Percentiles rank a stretch among this genome's conserved stretches.
These are phyloP conservation scores for Heliconius charithonia DNA, from an alignment of 2,888 invertebrate species.

Conservation along the genomic window DNA sequence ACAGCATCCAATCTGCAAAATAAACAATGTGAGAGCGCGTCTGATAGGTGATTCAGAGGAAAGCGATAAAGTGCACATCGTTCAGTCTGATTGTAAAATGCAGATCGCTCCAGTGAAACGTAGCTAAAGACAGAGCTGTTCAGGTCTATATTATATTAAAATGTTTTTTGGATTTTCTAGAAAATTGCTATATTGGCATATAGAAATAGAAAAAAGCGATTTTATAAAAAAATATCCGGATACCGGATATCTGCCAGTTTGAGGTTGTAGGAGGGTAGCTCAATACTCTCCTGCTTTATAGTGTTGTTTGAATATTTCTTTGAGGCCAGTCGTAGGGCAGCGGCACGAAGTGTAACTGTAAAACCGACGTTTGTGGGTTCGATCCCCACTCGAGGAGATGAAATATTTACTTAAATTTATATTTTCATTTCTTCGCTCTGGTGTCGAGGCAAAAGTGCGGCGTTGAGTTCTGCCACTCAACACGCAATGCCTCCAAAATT, in stretches of 20 bases:
- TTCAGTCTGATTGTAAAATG: constrained; percentile 69
- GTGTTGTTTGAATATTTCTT: no score
- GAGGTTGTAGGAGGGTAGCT: not conserved
- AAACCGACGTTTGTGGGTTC: no score
- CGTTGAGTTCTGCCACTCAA: no score
- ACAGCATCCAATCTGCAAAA: constrained; percentile 60
- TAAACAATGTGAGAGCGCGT: constrained; percentile 63
- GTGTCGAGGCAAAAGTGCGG: no score
- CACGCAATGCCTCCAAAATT: no score
- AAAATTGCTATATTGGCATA: not conserved
- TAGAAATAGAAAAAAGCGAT: not conserved
- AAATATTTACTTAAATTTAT: no score
- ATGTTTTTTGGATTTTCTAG: not conserved
- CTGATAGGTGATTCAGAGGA: constrained; percentile 58
- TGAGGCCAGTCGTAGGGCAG: no score
- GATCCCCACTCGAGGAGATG: no score
- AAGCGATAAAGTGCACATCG: constrained; percentile 63
- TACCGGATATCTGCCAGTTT: no score
- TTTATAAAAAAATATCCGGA: not conserved
- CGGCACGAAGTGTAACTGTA: no score
- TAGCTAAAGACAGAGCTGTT: constrained; percentile 65
- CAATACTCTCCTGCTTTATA: not conserved
- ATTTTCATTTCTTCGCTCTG: no score
- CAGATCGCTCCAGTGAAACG: constrained; percentile 71
- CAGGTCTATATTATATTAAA: constrained; percentile 55